These are phyloP conservation scores for Phengaris arion DNA, from an alignment of 2,888 invertebrate genomes.

Conservation along the genomic window DNA sequence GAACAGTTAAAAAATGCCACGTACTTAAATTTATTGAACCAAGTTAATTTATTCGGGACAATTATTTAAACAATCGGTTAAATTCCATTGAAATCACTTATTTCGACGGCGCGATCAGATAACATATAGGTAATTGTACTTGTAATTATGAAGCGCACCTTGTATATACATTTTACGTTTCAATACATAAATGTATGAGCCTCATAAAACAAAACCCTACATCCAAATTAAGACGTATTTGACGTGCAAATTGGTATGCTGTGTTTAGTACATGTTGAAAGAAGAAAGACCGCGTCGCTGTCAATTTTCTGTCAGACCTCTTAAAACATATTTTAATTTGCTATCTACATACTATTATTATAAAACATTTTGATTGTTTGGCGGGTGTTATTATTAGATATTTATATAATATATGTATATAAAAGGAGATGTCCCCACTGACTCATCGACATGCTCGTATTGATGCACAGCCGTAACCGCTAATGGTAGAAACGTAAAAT, in stretches of 20 bases:
- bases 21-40: conserved; percentile 16
- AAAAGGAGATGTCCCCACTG: too few relatives aligned
- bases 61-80: conserved; percentile 17
- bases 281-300: not conserved
- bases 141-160: conserved; percentile 10
- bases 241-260: not conserved
- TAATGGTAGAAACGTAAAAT: too few relatives aligned
- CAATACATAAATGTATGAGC: not conserved
- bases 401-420: too few relatives aligned
- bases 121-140: not conserved
- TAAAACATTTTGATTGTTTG: too few relatives aligned
- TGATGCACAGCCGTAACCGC: too few relatives aligned
- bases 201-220: not conserved
- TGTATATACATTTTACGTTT: conserved; percentile 5
- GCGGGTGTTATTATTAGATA: too few relatives aligned
- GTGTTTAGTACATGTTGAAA: not conserved
- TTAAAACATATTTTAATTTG: not conserved
- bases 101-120: conserved; percentile 11
- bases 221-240: conserved; percentile 9
- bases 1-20: conserved; percentile 10
- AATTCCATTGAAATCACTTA: conserved; percentile 15
- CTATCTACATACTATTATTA: too few relatives aligned
- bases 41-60: conserved; percentile 14
- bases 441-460: too few relatives aligned
- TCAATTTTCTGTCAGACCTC: not conserved